Evolutionary conservation across 2,113 vertebrate species (phyloP), one percentile per base, ranked within the genome.

Genomic region (Aspiorhynchus laticeps): DNA sequence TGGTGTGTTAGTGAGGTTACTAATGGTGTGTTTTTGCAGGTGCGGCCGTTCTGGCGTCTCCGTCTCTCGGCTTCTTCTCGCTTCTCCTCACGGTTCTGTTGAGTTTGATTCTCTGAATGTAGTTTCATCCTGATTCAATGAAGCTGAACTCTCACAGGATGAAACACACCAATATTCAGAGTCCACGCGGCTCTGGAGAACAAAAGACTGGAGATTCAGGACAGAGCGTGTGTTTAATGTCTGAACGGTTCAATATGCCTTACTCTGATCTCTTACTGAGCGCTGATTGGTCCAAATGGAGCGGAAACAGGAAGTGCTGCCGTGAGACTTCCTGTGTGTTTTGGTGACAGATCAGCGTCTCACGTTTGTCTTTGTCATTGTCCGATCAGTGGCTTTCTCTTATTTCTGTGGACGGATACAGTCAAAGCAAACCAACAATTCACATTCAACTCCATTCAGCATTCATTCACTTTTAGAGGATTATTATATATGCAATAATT

Each of bases 231-330:
- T 77, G 46, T 51, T 96, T 97, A 85, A 92, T 93, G 96, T 97
- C 97, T 24, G 56, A 61, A 61, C 56, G 97, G 95, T 97, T 97
- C 97, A 96, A 96, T 97, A 97, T 98, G 98, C 98, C 98, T 99
- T 99, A 99, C 96, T 93, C 95, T 97, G 96, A 95, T 97, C 95
- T 95, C 95, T 97, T 95, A 96, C 95, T 94, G 78, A 59, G 78
- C 51, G 21, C 26, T 33, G 76, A 82, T 82, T 63, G 80, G 80
- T 33, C 38, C 26, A 83, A 17, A 28, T 0, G 41, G 26, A 48
- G 28, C 75, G 6, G 41, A 11, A n/a, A 69, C 63, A 51, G 80
- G 63, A 69, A 82, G 26, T 33, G 80, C 5, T 1, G n/a, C n/a
- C n/a, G n/a, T 36, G 11, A 28, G 43, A 77, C 74, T 77, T 77